phyloP scores from a whole-genome alignment of 2,888 invertebrate genomes.

The Tridacna gigas region DNA sequence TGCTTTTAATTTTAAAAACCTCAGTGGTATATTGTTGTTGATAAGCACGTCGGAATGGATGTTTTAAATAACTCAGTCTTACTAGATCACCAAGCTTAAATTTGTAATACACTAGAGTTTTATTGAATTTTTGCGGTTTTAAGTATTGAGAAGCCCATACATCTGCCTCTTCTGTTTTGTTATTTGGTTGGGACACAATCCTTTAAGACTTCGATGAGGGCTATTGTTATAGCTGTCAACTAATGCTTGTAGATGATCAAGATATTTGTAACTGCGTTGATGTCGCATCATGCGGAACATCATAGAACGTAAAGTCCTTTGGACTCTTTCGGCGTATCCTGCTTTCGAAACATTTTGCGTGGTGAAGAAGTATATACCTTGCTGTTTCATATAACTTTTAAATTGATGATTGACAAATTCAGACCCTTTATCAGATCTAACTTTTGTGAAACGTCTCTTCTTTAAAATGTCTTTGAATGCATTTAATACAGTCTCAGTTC shows the following conservation, averaged over 20 bases:
- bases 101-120: constrained; percentile 10
- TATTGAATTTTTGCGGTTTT: constrained; percentile 28
- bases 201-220: constrained; percentile 40
- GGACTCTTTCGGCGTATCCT: constrained; percentile 45
- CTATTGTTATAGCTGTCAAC: constrained; percentile 37
- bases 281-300: constrained; percentile 52
- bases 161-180: constrained; percentile 40
- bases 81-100: constrained; percentile 40
- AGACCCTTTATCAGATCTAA: constrained; percentile 18
- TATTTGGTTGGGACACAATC: constrained; percentile 32
- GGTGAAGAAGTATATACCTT: constrained; percentile 43
- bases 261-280: constrained; percentile 50
- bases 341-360: constrained; percentile 41
- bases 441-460: constrained; percentile 32
- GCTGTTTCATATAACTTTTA: constrained; percentile 44
- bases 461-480: constrained; percentile 48
- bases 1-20: constrained; percentile 46
- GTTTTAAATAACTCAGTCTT: constrained; percentile 45
- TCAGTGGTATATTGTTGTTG: constrained; percentile 52
- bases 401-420: constrained; percentile 49
- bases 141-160: constrained; percentile 45
- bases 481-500: constrained; percentile 32
- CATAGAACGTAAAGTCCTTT: constrained; percentile 42
- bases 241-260: constrained; percentile 46
- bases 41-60: constrained; percentile 48